These are phyloP conservation scores for Caenorhabditis tropicalis DNA, from an alignment of 1,140 invertebrate genomes.

Conservation along the genomic window DNA sequence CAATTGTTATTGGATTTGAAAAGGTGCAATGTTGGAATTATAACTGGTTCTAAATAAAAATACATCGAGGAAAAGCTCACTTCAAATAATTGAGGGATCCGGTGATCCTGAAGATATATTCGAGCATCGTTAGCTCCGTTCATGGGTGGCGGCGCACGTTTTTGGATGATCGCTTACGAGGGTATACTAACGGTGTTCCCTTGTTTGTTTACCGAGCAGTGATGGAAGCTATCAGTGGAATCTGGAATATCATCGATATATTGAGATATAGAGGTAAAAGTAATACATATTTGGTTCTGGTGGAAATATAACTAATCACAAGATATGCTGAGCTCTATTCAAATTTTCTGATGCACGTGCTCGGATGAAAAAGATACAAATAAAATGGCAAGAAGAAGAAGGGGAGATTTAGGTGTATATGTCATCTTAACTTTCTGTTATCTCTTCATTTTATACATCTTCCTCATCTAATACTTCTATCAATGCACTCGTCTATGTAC, in stretches of 20 bases:
- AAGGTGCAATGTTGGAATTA: too few relatives aligned
- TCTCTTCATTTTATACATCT: background rate
- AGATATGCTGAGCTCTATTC: background rate
- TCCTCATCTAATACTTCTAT: background rate
- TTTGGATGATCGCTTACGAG: too few relatives aligned
- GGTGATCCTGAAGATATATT: conserved; percentile 69
- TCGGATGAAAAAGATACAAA: conserved; percentile 18
- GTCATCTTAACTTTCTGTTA: background rate
- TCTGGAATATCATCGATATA: too few relatives aligned
- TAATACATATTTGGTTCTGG: background rate
- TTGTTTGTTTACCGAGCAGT: background rate
- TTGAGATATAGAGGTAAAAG: background rate
- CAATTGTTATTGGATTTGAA: background rate
- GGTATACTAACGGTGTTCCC: background rate
- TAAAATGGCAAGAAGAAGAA: background rate
- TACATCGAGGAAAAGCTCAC: conserved; percentile 36
- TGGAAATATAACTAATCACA: background rate
- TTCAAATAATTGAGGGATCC: conserved; percentile 71
- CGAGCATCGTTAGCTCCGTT: conserved; percentile 68
- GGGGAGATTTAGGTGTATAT: conserved; percentile 1
- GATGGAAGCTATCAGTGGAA: too few relatives aligned
- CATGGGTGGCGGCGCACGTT: background rate
- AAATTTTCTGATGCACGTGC: background rate
- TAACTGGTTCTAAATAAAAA: background rate
- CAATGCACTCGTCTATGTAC: background rate